Conservation (phyloP, 2,888 invertebrate species). For the Plusia festucae region DNA sequence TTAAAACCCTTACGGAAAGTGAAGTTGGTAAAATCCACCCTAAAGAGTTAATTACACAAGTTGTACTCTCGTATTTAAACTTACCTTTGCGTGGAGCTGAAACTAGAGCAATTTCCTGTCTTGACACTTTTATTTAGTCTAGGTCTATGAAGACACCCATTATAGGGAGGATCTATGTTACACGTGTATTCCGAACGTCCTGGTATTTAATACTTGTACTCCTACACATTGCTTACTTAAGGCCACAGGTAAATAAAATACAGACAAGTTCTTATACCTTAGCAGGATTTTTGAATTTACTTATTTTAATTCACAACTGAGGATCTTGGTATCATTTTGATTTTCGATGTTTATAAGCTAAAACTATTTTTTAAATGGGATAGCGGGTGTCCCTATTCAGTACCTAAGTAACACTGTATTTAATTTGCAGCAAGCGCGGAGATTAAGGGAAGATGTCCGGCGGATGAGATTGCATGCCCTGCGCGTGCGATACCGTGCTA, state of each 20-base stretch:
- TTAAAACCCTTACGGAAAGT: too few relatives aligned
- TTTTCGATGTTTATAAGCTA: too few relatives aligned
- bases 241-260: too few relatives aligned
- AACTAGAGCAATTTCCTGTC: not conserved
- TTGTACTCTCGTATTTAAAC: not conserved
- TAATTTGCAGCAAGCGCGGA: conserved; percentile 78
- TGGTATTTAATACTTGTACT: not conserved
- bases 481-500: conserved; percentile 89
- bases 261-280: too few relatives aligned
- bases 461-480: conserved; percentile 85
- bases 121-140: not conserved
- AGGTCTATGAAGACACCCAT: not conserved
- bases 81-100: not conserved
- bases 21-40: too few relatives aligned
- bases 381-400: too few relatives aligned
- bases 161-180: not conserved
- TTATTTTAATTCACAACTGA: too few relatives aligned
- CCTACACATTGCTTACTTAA: not conserved
- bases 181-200: too few relatives aligned
- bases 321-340: too few relatives aligned
- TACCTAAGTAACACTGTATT: too few relatives aligned
- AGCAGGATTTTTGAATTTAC: too few relatives aligned
- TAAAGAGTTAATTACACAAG: not conserved
- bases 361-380: not conserved
- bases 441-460: conserved; percentile 84